A percentile compares a stretch with the other conserved stretches of the same genome.
phyloP scores from a whole-genome alignment of 2,888 invertebrate genomes.

The Mactromeris polynyma region DNA sequence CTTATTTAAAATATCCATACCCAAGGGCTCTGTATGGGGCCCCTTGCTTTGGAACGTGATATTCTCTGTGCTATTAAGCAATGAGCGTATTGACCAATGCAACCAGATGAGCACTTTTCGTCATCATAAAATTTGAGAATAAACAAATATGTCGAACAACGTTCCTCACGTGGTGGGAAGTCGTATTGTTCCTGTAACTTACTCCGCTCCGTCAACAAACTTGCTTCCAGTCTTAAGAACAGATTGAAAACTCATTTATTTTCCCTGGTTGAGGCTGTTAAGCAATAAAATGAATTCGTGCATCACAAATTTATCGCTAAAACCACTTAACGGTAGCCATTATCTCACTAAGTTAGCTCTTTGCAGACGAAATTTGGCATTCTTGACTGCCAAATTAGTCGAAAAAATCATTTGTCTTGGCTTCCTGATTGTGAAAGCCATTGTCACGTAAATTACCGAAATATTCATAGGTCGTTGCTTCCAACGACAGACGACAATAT shows the following conservation, averaged over 20 bases:
- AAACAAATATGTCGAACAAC: no score
- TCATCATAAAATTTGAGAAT: no score
- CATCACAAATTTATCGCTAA: slow-evolving; percentile 8
- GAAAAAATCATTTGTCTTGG: background rate
- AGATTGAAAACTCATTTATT: slow-evolving; percentile 6
- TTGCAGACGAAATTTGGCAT: background rate
- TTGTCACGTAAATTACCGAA: background rate
- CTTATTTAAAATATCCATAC: no score
- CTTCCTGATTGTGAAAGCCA: background rate
- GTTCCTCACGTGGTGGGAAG: no score
- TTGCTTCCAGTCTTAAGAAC: background rate
- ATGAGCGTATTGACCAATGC: no score
- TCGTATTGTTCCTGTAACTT: no score
- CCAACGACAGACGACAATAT: background rate
- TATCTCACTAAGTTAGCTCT: background rate
- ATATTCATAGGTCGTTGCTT: background rate
- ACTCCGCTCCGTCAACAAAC: background rate
- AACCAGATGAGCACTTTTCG: no score
- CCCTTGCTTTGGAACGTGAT: no score
- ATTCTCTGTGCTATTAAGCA: no score
- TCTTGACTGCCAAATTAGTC: background rate
- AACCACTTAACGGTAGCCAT: background rate
- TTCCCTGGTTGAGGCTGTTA: background rate
- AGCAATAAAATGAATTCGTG: slow-evolving; percentile 5
- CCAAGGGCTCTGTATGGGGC: no score